Percentiles rank a stretch among this genome's conserved stretches.
Conservation (phyloP, 2,888 invertebrate species). For the Hyppa rectilinea region DNA sequence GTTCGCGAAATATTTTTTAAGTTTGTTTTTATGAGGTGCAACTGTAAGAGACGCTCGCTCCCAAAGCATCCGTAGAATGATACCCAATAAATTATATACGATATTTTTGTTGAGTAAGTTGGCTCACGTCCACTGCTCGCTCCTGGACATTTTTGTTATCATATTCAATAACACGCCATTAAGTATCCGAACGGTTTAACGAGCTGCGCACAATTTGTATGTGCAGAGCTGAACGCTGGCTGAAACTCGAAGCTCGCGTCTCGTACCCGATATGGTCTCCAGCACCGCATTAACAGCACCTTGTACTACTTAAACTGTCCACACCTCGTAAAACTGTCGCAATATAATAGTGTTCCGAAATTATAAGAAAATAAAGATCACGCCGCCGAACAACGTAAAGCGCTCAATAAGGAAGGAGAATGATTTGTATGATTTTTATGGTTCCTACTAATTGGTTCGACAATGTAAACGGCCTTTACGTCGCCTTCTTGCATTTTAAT, state of each 20-base stretch:
- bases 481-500: slow-evolving; percentile 87
- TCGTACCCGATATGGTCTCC: slow-evolving; percentile 74
- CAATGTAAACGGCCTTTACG: slow-evolving; percentile 85
- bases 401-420: slow-evolving; percentile 82
- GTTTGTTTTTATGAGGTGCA: slow-evolving; percentile 89
- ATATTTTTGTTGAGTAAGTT: slow-evolving; percentile 88
- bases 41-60: slow-evolving; percentile 83
- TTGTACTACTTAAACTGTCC: slow-evolving; percentile 81
- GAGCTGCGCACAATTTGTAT: slow-evolving; percentile 60
- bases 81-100: slow-evolving; percentile 88
- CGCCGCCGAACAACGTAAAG: slow-evolving; percentile 73
- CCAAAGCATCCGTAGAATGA: slow-evolving; percentile 85
- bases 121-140: slow-evolving; percentile 85
- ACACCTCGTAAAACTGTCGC: slow-evolving; percentile 86
- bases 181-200: slow-evolving; percentile 69
- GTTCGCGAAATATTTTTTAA: slow-evolving; percentile 82
- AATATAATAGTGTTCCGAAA: slow-evolving; percentile 78
- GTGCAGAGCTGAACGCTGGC: slow-evolving; percentile 62
- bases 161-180: slow-evolving; percentile 77
- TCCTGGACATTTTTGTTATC: slow-evolving; percentile 80
- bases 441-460: slow-evolving; percentile 86
- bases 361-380: slow-evolving; percentile 79
- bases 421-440: slow-evolving; percentile 87
- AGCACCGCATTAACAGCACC: slow-evolving; percentile 71
- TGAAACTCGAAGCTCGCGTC: slow-evolving; percentile 57